Evolutionary conservation across 2,113 vertebrate genomes (phyloP), one percentile per base, ranked within the genome.

Genomic region (Tragelaphus buxtoni): DNA sequence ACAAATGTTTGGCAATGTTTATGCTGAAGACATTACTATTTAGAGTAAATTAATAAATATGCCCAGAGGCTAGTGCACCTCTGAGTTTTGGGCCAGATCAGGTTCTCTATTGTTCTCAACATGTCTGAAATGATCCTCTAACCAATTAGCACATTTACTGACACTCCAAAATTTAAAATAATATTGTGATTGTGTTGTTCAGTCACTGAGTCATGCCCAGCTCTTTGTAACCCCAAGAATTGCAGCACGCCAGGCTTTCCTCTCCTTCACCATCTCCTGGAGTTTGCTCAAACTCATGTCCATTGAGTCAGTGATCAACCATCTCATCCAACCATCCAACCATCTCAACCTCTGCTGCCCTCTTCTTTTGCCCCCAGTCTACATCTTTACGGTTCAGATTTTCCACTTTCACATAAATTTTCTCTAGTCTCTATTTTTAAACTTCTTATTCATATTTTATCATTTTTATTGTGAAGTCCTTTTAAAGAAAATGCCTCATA

Each of bases 11-110:
- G 60, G 14, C 47, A 83, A 30, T 95, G 17, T 94, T 95, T 95
- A 85, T 74, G 24, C 88, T 16, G 87, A 95, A 88, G 30, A 95
- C 60, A 95, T 95, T 94, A 39, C 26, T 96, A 92, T 86, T 72
- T 51, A 84, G 80, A 95, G 53, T 89, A 93, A 53, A 82, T 79
- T 82, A 88, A 63, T 72, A 96, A 94, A 83, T 86, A 51, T 89
- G 18, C 13, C 20, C 26, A 96, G 26, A 95, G 13, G 5, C 14
- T 49, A 83, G 26, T 55, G 26, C 26, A 60, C 5, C 1, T 69
- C 51, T 93, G 69, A 91, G 12, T 63, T 94, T 96, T 5, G 22
- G 32, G 17, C 7, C 79, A 77, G 39, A 90, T 63, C 45, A 77
- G 35, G 74, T 28, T 61, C 60, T 60, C 18, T 45, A n/a, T 53